These are phyloP conservation scores for Hermaeophaga mercurialis DNA, from an alignment of 2,888 invertebrate species.

Conservation along the genomic window DNA sequence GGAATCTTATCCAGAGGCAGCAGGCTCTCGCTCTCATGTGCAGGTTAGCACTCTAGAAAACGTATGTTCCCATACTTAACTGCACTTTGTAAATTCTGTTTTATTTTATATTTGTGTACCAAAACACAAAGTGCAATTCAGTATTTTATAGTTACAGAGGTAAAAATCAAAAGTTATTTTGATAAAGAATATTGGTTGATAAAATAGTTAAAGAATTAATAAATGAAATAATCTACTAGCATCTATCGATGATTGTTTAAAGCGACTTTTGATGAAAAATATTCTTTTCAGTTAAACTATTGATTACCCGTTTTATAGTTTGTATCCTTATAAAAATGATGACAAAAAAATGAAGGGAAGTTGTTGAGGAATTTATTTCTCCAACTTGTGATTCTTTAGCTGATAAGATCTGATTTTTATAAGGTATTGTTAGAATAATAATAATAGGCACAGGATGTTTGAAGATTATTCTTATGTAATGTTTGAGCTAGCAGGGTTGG, in stretches of 20 bases:
- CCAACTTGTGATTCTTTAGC: slow-evolving; percentile 57
- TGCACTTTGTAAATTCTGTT: slow-evolving; percentile 27
- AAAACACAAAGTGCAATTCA: slow-evolving; percentile 9
- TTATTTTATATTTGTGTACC: slow-evolving; percentile 19
- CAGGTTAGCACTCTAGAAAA: slow-evolving; percentile 65
- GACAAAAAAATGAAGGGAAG: slow-evolving; percentile 40
- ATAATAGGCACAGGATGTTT: neutral
- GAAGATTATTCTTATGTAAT: too few relatives aligned
- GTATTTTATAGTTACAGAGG: slow-evolving; percentile 4
- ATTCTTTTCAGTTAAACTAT: neutral
- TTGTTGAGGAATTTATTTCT: slow-evolving; percentile 54
- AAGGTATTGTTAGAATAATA: slow-evolving; percentile 7
- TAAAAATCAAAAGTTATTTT: neutral
- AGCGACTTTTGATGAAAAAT: neutral
- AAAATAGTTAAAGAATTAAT: too few relatives aligned
- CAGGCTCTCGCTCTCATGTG: slow-evolving; percentile 91
- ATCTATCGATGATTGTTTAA: slow-evolving; percentile 18
- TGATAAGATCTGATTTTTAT: slow-evolving; percentile 71
- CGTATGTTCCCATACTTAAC: slow-evolving; percentile 33
- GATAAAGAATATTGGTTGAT: too few relatives aligned
- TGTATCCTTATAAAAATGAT: slow-evolving; percentile 30
- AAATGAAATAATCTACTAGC: too few relatives aligned
- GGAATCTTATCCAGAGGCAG: slow-evolving; percentile 87
- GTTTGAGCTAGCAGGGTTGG: too few relatives aligned
- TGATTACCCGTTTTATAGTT: neutral